Evolutionary conservation across 2,113 vertebrate genomes (phyloP), one percentile per base, ranked within the genome.

Genomic region (Anser brachyrhynchus): DNA sequence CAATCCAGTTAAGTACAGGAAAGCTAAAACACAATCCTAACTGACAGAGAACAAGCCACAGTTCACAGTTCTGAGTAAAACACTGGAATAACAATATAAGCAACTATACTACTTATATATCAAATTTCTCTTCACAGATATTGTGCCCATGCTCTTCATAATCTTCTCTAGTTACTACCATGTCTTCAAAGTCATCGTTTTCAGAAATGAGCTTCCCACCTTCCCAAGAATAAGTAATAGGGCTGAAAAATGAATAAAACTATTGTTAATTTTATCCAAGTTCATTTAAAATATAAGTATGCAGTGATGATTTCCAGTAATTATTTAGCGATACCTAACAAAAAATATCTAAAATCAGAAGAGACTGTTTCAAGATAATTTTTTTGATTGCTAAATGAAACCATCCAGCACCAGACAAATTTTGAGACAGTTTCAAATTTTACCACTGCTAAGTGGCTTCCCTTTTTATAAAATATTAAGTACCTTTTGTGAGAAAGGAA

Each of bases 121-220:
- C 99, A 98, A 99, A 99, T 97, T 99, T 99, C 59, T 99, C 99
- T 98, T 99, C 99, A 95, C 99, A 99, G 84, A 99, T 96, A 79
- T 96, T 98, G 87, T 99, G 99, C 92, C 99, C 99, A 54, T 99
- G 99, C 97, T 99, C 99, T 96, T 99, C 99, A 93, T 99, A 99
- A 92, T 99, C 99, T 41, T 99, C 99, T 96, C 99, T 98, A 10
- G 99, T 99, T 93, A 99, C 99, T 89, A 99, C 98, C 98, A 99
- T 98, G 95, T 99, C 99, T 77, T 99, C 99, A 95, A 99, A 99
- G 96, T 99, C 99, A 3, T 99, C 99, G 44, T 98, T 98, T 97
- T 99, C 99, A 39, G 99, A 99, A 97, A 99, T 98, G 73, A 99
- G 97, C 90, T 99, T 99, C 83, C 99, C 99, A 90, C 99, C 99